Evolutionary conservation across 1,140 invertebrate species (phyloP).

Genomic region (Planococcus citri): DNA sequence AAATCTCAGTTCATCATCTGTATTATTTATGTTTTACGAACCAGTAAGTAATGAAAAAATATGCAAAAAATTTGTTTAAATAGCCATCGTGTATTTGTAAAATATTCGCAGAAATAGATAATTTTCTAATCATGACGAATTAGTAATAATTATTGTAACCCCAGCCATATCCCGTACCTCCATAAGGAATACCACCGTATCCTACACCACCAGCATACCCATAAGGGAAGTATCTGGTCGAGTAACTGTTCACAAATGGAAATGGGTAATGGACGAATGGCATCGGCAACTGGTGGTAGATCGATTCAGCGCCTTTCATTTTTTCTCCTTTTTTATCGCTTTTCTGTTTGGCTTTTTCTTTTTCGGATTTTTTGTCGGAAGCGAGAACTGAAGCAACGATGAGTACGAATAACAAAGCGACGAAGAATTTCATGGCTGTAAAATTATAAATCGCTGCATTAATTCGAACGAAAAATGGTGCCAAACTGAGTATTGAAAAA

Average conservation of each 20-base stretch:
- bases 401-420: background rate
- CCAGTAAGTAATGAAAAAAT: too few relatives aligned
- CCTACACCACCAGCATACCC: background rate
- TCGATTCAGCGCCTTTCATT: constrained; percentile 3
- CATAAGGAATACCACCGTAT: background rate
- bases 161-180: background rate
- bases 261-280: constrained; percentile 2
- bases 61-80: too few relatives aligned
- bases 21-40: too few relatives aligned
- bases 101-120: too few relatives aligned
- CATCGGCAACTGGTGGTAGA: background rate
- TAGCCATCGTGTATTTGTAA: too few relatives aligned
- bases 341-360: background rate
- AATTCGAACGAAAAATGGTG: too few relatives aligned
- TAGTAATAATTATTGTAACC: background rate
- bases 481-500: too few relatives aligned
- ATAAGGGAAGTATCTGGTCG: background rate
- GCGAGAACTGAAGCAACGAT: background rate
- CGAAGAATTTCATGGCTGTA: background rate
- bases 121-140: too few relatives aligned
- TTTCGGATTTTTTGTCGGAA: background rate
- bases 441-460: too few relatives aligned
- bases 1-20: too few relatives aligned
- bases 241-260: constrained; percentile 4
- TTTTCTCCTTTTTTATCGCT: constrained; percentile 4